Conservation (phyloP, 2,888 invertebrate species). For the Lepas anatifera region DNA sequence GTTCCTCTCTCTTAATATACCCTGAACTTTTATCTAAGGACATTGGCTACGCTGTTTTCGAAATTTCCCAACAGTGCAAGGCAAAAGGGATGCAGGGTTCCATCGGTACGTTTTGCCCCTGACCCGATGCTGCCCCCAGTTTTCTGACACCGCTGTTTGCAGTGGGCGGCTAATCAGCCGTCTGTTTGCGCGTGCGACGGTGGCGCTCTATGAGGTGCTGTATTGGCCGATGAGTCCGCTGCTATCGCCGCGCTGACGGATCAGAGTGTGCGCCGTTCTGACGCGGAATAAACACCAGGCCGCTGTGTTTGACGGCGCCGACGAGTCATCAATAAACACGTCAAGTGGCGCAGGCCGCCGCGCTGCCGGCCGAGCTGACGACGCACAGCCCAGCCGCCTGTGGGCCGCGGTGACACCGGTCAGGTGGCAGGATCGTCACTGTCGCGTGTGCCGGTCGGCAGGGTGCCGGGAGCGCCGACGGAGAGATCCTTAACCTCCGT, state of each 20-base stretch:
- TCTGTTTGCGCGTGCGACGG: neutral
- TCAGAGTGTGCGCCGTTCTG: neutral
- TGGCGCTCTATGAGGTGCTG: neutral
- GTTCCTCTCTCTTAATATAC: too few relatives aligned
- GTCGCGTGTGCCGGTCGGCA: too few relatives aligned
- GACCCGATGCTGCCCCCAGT: too few relatives aligned
- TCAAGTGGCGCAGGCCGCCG: neutral
- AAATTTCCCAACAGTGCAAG: too few relatives aligned
- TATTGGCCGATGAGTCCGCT: neutral
- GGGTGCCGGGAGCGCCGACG: too few relatives aligned
- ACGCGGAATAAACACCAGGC: neutral
- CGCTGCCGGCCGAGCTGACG: neutral
- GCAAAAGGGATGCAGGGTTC: too few relatives aligned
- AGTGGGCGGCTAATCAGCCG: neutral
- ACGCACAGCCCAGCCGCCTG: neutral
- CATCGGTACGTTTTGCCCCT: too few relatives aligned
- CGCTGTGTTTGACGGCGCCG: neutral
- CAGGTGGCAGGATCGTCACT: too few relatives aligned
- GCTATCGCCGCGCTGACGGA: slow-evolving; percentile 2
- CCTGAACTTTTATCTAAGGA: too few relatives aligned
- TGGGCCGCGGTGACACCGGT: neutral
- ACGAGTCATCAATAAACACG: slow-evolving; percentile 9
- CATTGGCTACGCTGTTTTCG: too few relatives aligned
- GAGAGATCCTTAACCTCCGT: too few relatives aligned
- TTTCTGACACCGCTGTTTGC: neutral